Base-by-base conservation (phyloP, 2,888 invertebrate species). In the Pelosia muscerda region DNA sequence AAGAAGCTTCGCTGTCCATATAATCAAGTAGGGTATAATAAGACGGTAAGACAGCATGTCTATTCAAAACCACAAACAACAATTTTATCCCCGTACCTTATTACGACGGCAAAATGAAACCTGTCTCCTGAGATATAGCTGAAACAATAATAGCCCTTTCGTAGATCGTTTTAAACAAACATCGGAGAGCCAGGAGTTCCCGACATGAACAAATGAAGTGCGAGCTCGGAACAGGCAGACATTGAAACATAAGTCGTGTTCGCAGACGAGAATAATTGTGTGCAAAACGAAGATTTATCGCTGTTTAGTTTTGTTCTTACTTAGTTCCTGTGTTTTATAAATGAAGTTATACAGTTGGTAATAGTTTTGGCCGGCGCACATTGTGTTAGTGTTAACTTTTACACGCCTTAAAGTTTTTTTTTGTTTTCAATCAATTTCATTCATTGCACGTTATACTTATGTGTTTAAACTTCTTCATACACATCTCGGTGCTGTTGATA, bases 241-340 rank as follows among this genome's bases (percentile, higher is more conserved):
- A 87, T 84, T 88, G 88, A 86, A 89, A 89, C 86, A 88, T 86
- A 90, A 87, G 87, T 86, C 81, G 81, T 75, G 83, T 83, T 84
- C 76, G 75, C 78, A 84, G 85, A 83, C 81, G 80, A 81, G 86
- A 86, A 89, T 89, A 89, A 90, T 89, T 88, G 88, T 88, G 84
- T 81, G 83, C 84, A 84, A 85, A 89, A 88, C 84, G 85, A 86
- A 88, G 87, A 90, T 89, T 89, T 88, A 90, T 87, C 74, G 77
- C 76, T 76, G 81, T 71, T 78, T 72, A 75, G 80, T 80, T 82
- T 78, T 78, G 77, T 79, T 81, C 75, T 76, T 78, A 75, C 73
- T 77, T 74, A 70, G 75, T 74, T 77, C 58, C 72, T 72, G 75
- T 74, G 66, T 74, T 78, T 76, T 75, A 75, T 76, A 75, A 74